Base-by-base conservation (phyloP, 2,888 invertebrate genomes). In the Scotopteryx bipunctaria region DNA sequence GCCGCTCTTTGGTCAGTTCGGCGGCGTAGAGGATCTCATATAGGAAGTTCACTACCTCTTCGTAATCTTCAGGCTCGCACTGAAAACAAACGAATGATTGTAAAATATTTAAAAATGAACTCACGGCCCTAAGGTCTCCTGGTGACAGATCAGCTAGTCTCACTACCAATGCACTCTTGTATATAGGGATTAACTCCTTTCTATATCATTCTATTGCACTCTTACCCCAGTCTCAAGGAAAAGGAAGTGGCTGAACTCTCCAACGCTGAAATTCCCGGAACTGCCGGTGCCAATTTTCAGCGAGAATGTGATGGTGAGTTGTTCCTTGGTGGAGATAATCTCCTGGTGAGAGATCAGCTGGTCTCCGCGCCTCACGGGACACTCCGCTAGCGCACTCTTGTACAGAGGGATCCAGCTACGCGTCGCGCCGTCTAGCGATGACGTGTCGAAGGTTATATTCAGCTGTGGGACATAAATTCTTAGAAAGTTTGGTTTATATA, bases 11-110 rank as follows among this genome's bases (percentile, higher is more conserved):
- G 0, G 93, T 94, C 63, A 97, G 92, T 60, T 93, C 92, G 0
- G 95, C 93, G 4, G 93, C 81, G 69, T 93, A 95, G 19, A 98
- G 73, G 17, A 98, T 86, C 66, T 97, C 95, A 59, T 93, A 91
- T 42, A 97, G 78, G 93, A 96, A 97, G 42, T 93, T 89, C 6
- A 98, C 93, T 0, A 96, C 95, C 57, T 91, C 91, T 9, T 91
- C 91, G 72, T 96, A 96, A 72, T 96, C 96, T 41, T 92, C 88
- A 0, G 94, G 92, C 77, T 97, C 96, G 27, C 96, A 92, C 94
- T 95, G 78, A 42, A 71, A 68, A 35, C 17, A 38, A 5, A 6
- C 23, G 8, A 32, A 21, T 3, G 3, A 9, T 1, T 25, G n/a
- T n/a, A n/a, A n/a, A n/a, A n/a, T n/a, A n/a, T n/a, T n/a, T n/a